Evolutionary conservation across 2,888 invertebrate genomes (phyloP), one percentile per base, ranked within the genome.

Genomic region (Drosophila histrio): DNA sequence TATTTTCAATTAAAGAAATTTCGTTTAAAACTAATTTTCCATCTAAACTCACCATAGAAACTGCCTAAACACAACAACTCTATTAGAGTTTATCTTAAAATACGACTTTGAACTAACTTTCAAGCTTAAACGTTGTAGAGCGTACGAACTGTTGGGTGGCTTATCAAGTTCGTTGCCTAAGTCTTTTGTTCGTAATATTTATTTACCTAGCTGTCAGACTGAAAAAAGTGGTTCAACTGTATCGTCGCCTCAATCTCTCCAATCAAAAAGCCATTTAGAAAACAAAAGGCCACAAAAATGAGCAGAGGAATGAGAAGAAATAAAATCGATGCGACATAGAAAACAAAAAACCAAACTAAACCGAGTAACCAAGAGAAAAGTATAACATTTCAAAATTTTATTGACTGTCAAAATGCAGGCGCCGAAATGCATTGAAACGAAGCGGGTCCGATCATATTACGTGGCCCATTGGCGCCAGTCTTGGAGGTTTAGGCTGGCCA

Each of bases 301-400:
- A 36, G 49, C 1, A 19, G 21, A 19, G 46, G 28, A 13, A 36
- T n/a, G 15, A 26, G 22, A 28, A 62, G 53, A 72, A 72, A 71
- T 62, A 78, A 82, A 79, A 75, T 75, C 74, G 74, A 80, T 74
- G 69, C 67, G 52, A 86, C 72, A 74, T 56, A 47, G 68, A 69
- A 73, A 72, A 64, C 60, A 54, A 57, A 50, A 64, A 39, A 24
- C n/a, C 44, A 44, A 28, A 15, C 22, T 22, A 21, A 41, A 41
- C 13, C 22, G 7, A 22, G n/a, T n/a, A n/a, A 3, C 15, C 26
- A 24, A 5, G 24, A 6, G 11, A 71, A 75, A 87, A 89, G 89
- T 89, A 88, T 87, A 88, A 78, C 86, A 86, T 87, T 87, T 87
- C 89, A 89, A 86, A 89, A 72, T 82, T 88, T 86, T 87, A 89